Evolutionary conservation across 2,113 vertebrate genomes (phyloP).

Genomic region (Falco punctatus): DNA sequence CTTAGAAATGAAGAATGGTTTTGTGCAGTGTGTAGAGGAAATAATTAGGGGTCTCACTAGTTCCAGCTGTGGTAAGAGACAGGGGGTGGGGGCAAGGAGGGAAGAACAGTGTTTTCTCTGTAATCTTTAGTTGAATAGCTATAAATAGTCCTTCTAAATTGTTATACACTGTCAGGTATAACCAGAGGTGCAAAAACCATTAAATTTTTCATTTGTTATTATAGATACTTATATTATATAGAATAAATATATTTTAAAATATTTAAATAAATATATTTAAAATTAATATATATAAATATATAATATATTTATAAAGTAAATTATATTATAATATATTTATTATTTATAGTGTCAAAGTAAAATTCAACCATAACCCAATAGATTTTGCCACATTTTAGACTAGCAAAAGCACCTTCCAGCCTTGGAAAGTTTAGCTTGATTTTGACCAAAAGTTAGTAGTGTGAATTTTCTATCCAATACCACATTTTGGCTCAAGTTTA

Average conservation of each 20-base stretch:
- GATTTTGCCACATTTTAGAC: background rate
- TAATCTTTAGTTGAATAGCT: background rate
- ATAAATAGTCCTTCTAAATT: background rate
- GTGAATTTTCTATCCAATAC: background rate
- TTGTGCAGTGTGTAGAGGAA: background rate
- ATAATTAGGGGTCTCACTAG: background rate
- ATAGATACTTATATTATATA: too few relatives aligned
- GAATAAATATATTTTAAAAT: too few relatives aligned
- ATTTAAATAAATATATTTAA: too few relatives aligned
- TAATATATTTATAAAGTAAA: too few relatives aligned
- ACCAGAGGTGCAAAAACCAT: background rate
- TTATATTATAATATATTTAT: too few relatives aligned
- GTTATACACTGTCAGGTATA: background rate
- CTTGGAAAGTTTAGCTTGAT: background rate
- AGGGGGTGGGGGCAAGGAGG: too few relatives aligned
- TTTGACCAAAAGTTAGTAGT: background rate
- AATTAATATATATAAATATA: too few relatives aligned
- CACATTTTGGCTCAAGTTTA: background rate
- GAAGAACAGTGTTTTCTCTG: background rate
- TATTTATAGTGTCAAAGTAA: background rate
- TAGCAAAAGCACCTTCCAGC: background rate
- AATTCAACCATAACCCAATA: background rate
- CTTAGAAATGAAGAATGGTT: background rate
- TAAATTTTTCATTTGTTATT: background rate
- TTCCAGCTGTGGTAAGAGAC: background rate